These are phyloP conservation scores for Hypomecis punctinalis DNA, from an alignment of 2,888 invertebrate species.

Conservation along the genomic window DNA sequence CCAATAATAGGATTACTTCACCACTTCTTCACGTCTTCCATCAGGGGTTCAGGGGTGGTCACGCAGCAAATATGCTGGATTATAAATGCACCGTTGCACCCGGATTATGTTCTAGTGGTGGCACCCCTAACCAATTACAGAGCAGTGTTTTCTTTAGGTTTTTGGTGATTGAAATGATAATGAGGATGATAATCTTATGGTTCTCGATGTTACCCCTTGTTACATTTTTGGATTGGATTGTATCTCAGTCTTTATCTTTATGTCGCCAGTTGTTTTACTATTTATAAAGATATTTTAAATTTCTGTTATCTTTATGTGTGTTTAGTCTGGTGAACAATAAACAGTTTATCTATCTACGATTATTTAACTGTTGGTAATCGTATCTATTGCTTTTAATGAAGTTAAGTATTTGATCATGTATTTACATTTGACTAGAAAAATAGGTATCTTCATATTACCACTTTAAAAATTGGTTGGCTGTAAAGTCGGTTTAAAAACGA, in stretches of 20 bases:
- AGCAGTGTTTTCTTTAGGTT: slow-evolving; percentile 40
- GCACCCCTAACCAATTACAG: slow-evolving; percentile 37
- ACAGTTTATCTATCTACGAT: no score
- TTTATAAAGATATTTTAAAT: no score
- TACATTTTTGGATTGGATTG: not conserved
- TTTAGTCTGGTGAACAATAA: no score
- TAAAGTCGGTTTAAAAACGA: no score
- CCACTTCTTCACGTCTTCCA: slow-evolving; percentile 32
- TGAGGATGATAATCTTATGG: slow-evolving; percentile 21
- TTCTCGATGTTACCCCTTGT: not conserved
- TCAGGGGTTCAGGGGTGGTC: slow-evolving; percentile 32
- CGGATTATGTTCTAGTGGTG: slow-evolving; percentile 30
- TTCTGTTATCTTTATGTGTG: no score
- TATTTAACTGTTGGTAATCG: no score
- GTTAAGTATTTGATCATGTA: no score
- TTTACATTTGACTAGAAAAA: no score
- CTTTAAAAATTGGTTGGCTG: no score
- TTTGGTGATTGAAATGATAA: slow-evolving; percentile 38
- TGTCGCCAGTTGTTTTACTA: no score
- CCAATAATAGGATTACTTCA: slow-evolving; percentile 39
- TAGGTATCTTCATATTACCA: no score
- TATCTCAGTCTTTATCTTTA: not conserved
- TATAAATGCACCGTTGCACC: slow-evolving; percentile 40
- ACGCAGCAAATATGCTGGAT: slow-evolving; percentile 39
- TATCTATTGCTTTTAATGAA: no score